Percentiles rank a stretch among this genome's conserved stretches.
phyloP scores from a whole-genome alignment of 2,797 vertebrate genomes.

The Pangasius larnaudii region DNA sequence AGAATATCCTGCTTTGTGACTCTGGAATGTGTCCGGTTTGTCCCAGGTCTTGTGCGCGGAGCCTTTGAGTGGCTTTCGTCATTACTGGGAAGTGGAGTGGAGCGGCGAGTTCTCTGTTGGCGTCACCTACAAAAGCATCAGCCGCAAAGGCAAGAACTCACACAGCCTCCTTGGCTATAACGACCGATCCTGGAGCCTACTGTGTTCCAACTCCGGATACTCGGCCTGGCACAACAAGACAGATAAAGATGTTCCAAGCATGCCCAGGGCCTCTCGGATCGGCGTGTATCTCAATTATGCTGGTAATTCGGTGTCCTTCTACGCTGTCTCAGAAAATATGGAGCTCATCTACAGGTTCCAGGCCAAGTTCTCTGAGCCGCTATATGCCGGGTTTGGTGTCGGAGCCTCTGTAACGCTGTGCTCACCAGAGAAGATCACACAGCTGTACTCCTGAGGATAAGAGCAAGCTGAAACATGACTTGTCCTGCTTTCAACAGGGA shows the following conservation, averaged over 20 bases:
- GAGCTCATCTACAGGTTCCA: conserved; percentile 77
- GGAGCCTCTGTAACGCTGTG: conserved; percentile 77
- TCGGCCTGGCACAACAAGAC: conserved; percentile 81
- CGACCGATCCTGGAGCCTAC: conserved; percentile 80
- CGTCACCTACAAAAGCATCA: conserved; percentile 78
- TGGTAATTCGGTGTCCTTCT: conserved; percentile 72
- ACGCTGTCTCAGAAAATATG: conserved; percentile 73
- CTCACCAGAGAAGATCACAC: conserved; percentile 61
- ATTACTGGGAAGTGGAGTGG: conserved; percentile 83
- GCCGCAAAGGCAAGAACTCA: conserved; percentile 80
- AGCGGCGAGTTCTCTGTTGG: conserved; percentile 79
- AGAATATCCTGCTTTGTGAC: not conserved
- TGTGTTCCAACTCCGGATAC: conserved; percentile 79
- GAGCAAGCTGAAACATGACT: not conserved
- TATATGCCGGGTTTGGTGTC: conserved; percentile 81
- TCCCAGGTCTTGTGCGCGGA: conserved; percentile 73
- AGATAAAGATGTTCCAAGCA: conserved; percentile 68
- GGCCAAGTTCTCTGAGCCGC: conserved; percentile 75
- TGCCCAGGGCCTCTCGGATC: conserved; percentile 65
- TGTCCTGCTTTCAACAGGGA: not conserved
- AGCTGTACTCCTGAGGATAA: conserved; percentile 45
- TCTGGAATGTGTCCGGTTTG: not conserved
- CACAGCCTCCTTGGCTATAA: conserved; percentile 81
- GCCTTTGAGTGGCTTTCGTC: conserved; percentile 72
- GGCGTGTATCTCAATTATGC: conserved; percentile 77